phyloP scores from a whole-genome alignment of 2,797 vertebrate genomes.

The Masticophis lateralis region DNA sequence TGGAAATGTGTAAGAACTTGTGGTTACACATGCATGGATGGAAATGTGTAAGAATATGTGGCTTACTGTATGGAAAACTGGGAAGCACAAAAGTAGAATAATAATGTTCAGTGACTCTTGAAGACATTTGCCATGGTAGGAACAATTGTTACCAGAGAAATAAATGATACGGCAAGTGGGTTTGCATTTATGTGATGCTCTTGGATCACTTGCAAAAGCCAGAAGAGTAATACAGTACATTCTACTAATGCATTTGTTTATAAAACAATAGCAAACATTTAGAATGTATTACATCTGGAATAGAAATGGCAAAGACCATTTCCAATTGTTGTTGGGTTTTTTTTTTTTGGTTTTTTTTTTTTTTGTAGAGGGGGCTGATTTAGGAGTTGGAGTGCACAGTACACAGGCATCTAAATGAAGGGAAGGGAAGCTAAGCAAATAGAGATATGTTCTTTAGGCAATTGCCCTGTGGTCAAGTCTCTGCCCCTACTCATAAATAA shows the following conservation, averaged over 20 bases:
- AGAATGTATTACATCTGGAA: conserved; percentile 59
- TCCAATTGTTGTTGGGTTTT: conserved; percentile 69
- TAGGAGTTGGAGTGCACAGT: conserved; percentile 53
- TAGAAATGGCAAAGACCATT: conserved; percentile 65
- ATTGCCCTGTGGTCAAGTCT: not conserved
- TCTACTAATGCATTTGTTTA: conserved; percentile 74
- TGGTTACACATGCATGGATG: not conserved
- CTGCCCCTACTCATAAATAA: not conserved
- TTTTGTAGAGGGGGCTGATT: conserved; percentile 47
- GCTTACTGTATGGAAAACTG: not conserved
- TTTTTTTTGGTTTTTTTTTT: too few relatives aligned
- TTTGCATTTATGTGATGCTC: not conserved
- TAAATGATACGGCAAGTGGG: conserved; percentile 41
- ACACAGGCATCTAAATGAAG: not conserved
- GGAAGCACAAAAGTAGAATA: conserved; percentile 1
- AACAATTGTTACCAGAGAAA: conserved; percentile 55
- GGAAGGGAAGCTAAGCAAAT: not conserved
- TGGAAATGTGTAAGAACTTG: not conserved
- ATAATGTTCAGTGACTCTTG: conserved; percentile 49
- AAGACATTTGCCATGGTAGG: conserved; percentile 40
- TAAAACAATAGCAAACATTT: conserved; percentile 64
- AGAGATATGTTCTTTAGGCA: not conserved
- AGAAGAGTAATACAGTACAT: conserved; percentile 51
- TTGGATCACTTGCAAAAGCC: conserved; percentile 62
- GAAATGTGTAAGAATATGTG: not conserved